Evolutionary conservation across 2,113 vertebrate genomes (phyloP), one percentile per base, ranked within the genome.

Genomic region (Fregata magnificens): DNA sequence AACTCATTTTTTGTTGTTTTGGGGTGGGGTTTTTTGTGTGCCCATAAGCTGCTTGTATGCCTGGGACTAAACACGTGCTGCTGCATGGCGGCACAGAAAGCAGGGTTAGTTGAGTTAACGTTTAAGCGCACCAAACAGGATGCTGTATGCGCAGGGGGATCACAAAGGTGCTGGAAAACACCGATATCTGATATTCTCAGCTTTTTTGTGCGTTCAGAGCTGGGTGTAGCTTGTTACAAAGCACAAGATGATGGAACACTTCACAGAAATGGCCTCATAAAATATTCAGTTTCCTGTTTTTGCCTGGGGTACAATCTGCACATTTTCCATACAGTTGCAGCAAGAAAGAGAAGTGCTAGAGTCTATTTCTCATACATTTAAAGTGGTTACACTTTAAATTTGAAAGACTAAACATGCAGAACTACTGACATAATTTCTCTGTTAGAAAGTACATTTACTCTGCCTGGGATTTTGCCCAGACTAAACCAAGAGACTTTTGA

Each of bases 221-320:
- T 40, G 53, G 86, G 29, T 74, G 81, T 74, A 83, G 84, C 74
- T 89, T 80, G 36, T 67, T 84, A 81, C 44, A 95, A 76, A 83
- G 63, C 25, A 73, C 86, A 93, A 95, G 58, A 94, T 3, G 80
- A 74, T 1, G 13, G 78, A 95, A 79, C 52, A 29, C 56, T 83
- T 80, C 56, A 50, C 13, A 58, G 72, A 78, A 81, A 71, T 5
- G 45, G 44, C 50, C 28, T 83, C 86, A 88, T 86, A 86, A 71
- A 94, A 86, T 72, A 42, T 21, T 55, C 61, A 90, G 86, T 42
- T 79, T 50, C 78, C 69, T 86, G 78, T 22, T 87, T 86, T 79
- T 47, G 72, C 88, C 52, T 78, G 21, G 47, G 32, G 71, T 65
- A 55, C 25, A 80, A n/a, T 74, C 66, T 81, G 53, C 82, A 28